Evolutionary conservation across 2,113 vertebrate genomes (phyloP).

Genomic region (Eublepharis macularius): DNA sequence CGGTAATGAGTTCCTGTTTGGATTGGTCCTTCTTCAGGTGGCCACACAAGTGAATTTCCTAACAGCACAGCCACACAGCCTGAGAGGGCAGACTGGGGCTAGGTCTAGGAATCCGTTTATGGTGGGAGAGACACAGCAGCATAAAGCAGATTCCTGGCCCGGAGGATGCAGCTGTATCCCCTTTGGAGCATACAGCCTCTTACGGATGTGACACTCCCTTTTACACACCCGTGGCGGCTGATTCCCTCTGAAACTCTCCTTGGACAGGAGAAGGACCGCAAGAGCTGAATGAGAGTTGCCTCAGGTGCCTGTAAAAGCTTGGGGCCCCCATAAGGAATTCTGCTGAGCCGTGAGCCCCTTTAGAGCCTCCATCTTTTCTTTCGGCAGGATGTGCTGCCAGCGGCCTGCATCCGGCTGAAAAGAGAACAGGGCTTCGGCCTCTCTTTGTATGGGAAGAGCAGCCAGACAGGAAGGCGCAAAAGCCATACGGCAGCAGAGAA

Average conservation of each 20-base stretch:
- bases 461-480: too few species aligned
- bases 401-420: too few species aligned
- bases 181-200: neutral
- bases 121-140: conserved; percentile 8
- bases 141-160: neutral
- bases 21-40: too few species aligned
- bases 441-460: too few species aligned
- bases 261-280: neutral
- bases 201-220: conserved; percentile 34
- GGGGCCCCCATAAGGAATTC: too few species aligned
- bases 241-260: conserved; percentile 34
- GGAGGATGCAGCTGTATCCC: conserved; percentile 70
- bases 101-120: neutral
- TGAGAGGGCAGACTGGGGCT: neutral
- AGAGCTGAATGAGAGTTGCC: neutral
- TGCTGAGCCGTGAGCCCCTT: too few species aligned
- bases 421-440: too few species aligned
- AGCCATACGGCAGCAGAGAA: too few species aligned
- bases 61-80: neutral
- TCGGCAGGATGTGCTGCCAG: too few species aligned
- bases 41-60: neutral
- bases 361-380: too few species aligned
- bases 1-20: too few species aligned
- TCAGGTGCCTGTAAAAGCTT: too few species aligned
- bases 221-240: conserved; percentile 41